Evolutionary conservation across 2,888 invertebrate species (phyloP).

Genomic region (Icerya purchasi): DNA sequence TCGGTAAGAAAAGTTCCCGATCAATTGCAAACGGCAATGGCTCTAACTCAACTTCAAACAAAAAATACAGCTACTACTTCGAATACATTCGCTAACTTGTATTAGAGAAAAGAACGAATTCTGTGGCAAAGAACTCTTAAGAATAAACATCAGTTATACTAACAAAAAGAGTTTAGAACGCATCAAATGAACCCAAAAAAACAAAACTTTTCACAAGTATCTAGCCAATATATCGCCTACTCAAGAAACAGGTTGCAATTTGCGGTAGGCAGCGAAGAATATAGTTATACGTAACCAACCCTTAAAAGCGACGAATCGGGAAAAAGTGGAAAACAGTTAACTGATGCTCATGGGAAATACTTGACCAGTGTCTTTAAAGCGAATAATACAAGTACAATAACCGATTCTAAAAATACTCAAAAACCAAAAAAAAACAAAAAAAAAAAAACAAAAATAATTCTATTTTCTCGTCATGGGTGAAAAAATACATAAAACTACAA

Average conservation of each 20-base stretch:
- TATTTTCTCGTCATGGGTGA: too few relatives aligned
- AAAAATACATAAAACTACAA: too few relatives aligned
- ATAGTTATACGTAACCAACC: too few relatives aligned
- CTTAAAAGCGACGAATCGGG: not conserved
- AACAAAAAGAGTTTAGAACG: not conserved
- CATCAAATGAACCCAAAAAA: not conserved
- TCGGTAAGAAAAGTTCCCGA: not conserved
- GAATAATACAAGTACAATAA: not conserved
- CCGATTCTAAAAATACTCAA: too few relatives aligned
- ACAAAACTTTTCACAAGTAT: not conserved
- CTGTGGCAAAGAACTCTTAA: not conserved
- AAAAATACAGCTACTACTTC: not conserved
- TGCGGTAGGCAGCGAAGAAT: not conserved
- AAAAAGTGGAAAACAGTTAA: not conserved
- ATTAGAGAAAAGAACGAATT: not conserved
- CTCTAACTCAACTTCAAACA: too few relatives aligned
- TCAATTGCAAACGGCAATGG: too few relatives aligned
- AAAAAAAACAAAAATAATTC: too few relatives aligned
- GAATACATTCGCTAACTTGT: not conserved
- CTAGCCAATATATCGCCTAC: not conserved
- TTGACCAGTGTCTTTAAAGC: not conserved
- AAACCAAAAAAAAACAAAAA: too few relatives aligned
- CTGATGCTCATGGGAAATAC: not conserved
- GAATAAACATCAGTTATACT: not conserved
- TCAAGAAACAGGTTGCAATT: not conserved